Evolutionary conservation across 2,797 vertebrate species (phyloP).

Genomic region (Acestrorhynchus altus): DNA sequence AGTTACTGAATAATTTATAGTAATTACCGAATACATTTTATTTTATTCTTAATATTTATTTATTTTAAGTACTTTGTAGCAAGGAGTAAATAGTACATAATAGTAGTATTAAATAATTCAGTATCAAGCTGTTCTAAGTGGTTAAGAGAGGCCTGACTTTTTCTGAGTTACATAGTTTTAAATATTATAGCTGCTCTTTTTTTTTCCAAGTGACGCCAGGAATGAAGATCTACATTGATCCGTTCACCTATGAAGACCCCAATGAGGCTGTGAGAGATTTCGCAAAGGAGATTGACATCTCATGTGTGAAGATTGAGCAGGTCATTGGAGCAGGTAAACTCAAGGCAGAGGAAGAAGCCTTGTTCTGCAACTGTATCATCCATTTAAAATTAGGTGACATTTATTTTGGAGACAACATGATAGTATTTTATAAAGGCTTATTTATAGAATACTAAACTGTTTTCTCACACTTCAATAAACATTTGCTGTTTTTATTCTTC

Average conservation of each 20-base stretch:
- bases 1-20: too few species aligned
- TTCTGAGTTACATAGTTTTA: slow-evolving; percentile 43
- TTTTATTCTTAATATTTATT: too few species aligned
- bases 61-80: too few species aligned
- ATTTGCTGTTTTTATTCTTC: neutral
- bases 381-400: too few species aligned
- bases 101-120: too few species aligned
- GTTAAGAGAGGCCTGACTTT: slow-evolving; percentile 12
- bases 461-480: slow-evolving; percentile 19
- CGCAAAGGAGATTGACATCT: slow-evolving; percentile 99
- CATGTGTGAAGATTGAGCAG: slow-evolving; percentile 98
- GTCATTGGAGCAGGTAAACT: slow-evolving; percentile 97
- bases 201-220: slow-evolving; percentile 94
- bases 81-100: too few species aligned
- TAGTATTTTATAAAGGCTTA: too few species aligned
- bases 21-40: too few species aligned
- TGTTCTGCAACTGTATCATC: neutral
- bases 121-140: too few species aligned
- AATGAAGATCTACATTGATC: slow-evolving; percentile 99
- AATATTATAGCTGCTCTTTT: slow-evolving; percentile 70
- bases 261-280: slow-evolving; percentile 98
- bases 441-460: too few species aligned
- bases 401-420: too few species aligned
- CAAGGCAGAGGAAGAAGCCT: neutral
- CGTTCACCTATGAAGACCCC: slow-evolving; percentile 98